These are phyloP conservation scores for Lytechinus pictus DNA, from an alignment of 35 echinoderm and acorn worm genomes.

Conservation along the genomic window DNA sequence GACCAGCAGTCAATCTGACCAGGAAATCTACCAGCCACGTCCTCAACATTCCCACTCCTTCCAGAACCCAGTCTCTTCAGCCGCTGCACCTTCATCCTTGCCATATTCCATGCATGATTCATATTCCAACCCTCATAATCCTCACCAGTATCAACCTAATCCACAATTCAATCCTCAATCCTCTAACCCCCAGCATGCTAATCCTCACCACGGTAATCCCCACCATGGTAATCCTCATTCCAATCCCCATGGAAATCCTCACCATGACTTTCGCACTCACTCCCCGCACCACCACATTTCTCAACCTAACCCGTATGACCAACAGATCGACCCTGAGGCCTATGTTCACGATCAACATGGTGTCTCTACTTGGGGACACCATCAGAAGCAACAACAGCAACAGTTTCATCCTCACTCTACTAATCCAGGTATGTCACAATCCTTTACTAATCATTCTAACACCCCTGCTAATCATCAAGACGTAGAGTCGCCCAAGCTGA, in stretches of 20 bases:
- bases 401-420: constrained; percentile 42
- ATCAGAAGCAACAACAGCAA: constrained; percentile 57
- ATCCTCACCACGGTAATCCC: constrained; percentile 47
- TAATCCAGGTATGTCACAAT: constrained; percentile 66
- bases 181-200: constrained; percentile 42
- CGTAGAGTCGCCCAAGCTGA: constrained; percentile 76
- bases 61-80: constrained; percentile 52
- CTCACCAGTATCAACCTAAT: constrained; percentile 36
- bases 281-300: constrained; percentile 22
- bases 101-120: constrained; percentile 42
- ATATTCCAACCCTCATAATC: constrained; percentile 38
- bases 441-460: constrained; percentile 48
- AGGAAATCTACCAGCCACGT: constrained; percentile 42
- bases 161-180: constrained; percentile 46
- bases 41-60: constrained; percentile 59
- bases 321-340: constrained; percentile 30
- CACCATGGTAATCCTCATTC: constrained; percentile 35
- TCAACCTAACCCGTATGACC: constrained; percentile 31
- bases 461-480: not conserved
- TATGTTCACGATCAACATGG: constrained; percentile 24
- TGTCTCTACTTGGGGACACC: constrained; percentile 52
- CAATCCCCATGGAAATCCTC: constrained; percentile 44
- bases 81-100: constrained; percentile 54
- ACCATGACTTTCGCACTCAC: constrained; percentile 28
- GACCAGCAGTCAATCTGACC: constrained; percentile 37